Evolutionary conservation across 1,140 invertebrate genomes (phyloP).

Genomic region (Drosophila parvula): DNA sequence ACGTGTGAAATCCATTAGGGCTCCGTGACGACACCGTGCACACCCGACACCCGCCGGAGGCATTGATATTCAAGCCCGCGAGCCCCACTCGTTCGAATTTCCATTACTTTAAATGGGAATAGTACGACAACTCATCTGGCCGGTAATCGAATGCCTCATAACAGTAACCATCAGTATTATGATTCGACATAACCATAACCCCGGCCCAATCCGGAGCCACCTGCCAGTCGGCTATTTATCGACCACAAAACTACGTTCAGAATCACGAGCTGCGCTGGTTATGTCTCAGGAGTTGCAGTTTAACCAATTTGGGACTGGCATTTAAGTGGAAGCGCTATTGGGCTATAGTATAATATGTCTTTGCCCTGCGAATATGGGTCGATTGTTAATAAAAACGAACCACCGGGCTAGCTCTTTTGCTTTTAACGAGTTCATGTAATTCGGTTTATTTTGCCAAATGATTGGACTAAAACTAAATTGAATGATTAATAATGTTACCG

Average conservation of each 20-base stretch:
- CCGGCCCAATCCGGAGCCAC: conserved; percentile 30
- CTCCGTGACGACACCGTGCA: conserved; percentile 24
- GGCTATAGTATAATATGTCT: background rate
- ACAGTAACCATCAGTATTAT: conserved; percentile 60
- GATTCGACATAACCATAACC: conserved; percentile 62
- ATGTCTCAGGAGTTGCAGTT: conserved; percentile 1
- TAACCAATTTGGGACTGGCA: background rate
- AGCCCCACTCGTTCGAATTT: background rate
- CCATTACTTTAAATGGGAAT: background rate
- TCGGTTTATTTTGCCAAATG: background rate
- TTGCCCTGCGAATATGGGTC: background rate
- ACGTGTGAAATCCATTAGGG: conserved; percentile 61
- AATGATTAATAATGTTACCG: background rate
- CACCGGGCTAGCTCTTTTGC: background rate
- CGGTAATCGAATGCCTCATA: conserved; percentile 47
- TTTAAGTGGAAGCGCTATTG: too few species aligned
- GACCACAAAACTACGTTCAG: conserved; percentile 29
- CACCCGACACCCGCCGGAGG: too few species aligned
- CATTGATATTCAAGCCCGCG: background rate
- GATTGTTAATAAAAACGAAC: background rate
- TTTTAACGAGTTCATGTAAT: too few species aligned
- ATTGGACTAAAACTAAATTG: background rate
- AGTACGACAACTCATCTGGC: conserved; percentile 1
- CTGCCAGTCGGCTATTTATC: conserved; percentile 30
- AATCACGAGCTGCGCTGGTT: background rate